Conservation (phyloP, 2,113 vertebrate species). For the Leucoraja erinaceus region DNA sequence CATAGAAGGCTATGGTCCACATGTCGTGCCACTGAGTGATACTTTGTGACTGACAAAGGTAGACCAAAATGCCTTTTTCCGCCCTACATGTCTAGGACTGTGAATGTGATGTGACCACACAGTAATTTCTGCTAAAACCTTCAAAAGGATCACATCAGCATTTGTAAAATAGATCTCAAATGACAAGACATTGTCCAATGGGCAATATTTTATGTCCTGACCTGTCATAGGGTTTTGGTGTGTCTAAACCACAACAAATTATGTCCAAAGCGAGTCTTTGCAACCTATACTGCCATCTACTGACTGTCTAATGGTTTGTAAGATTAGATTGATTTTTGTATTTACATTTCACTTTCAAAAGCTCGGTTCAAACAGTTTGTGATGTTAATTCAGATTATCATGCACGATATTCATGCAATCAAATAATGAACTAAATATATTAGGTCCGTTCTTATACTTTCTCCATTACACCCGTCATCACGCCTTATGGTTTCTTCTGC, state of each 20-base stretch:
- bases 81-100: too few relatives aligned
- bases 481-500: neutral
- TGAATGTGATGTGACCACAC: too few relatives aligned
- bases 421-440: neutral
- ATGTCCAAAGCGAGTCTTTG: neutral
- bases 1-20: too few relatives aligned
- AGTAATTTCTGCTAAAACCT: too few relatives aligned
- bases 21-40: too few relatives aligned
- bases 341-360: neutral
- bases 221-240: neutral
- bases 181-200: neutral
- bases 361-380: neutral
- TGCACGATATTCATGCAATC: neutral
- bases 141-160: too few relatives aligned
- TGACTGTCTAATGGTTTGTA: neutral
- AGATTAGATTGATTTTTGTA: neutral
- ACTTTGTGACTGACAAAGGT: too few relatives aligned
- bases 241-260: neutral
- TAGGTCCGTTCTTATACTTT: neutral
- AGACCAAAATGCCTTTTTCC: too few relatives aligned
- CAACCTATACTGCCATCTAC: slow-evolving; percentile 25
- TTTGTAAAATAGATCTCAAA: too few relatives aligned
- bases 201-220: neutral
- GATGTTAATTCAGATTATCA: neutral
- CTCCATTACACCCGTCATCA: neutral